Evolutionary conservation across 1,140 invertebrate species (phyloP), one percentile per base, ranked within the genome.

Genomic region (Bombus terrestris): DNA sequence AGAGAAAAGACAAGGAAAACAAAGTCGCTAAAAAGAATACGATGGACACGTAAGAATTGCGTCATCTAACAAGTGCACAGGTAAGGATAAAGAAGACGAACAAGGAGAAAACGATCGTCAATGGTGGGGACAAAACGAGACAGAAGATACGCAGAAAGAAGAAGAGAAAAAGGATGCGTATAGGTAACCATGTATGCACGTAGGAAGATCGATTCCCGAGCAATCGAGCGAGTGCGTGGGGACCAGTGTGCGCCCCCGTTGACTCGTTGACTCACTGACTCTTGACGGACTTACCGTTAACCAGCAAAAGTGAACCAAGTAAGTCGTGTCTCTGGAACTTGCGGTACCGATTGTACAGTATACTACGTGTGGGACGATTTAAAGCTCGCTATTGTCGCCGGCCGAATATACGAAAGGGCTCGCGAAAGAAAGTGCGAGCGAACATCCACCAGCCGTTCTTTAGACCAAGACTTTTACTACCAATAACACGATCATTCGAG

Each of bases 301-400:
- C 92, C 89, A 92, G 91, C 92, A 93, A 93, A 93, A 93, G 93
- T 93, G 93, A 93, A 93, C 91, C 89, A 84, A 92, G 91, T 92
- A 92, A 93, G 92, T 90, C 91, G 92, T 93, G 92, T 93, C 92
- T 93, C 92, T 93, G 92, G 92, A 92, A 91, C 92, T 93, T 93
- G 92, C 92, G 92, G 92, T 93, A 93, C 90, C 89, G 78, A 90
- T 90, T 72, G 77, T 75, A 66, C 74, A 75, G 68, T 78, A 80
- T 32, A n/a, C 41, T 77, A 75, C 71, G 72, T 83, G 88, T 86
- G 80, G 88, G 87, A 77, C 76, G 88, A 81, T 89, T 89, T 86
- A 68, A 81, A 86, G 76, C 64, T 76, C 74, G 57, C 68, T 78
- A 89, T 89, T 89, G 88, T 89, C 79, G 57, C 9, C 35, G 69